phyloP scores from a whole-genome alignment of 2,113 vertebrate species.

The Grammomys dolichurus region DNA sequence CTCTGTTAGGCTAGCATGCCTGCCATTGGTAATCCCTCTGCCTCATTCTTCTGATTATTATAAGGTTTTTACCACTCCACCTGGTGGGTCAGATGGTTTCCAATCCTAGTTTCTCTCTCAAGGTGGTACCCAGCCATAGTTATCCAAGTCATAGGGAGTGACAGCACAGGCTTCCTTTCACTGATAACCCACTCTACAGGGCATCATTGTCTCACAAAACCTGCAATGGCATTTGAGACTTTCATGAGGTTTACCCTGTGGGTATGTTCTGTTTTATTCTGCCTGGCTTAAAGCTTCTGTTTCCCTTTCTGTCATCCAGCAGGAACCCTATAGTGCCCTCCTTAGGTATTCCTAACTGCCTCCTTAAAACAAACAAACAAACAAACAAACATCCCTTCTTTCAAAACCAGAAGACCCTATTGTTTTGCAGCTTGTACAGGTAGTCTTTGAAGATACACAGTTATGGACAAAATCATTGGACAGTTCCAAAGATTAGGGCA shows the following conservation, averaged over 20 bases:
- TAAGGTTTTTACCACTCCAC: not conserved
- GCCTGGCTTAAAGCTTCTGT: not conserved
- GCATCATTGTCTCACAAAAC: not conserved
- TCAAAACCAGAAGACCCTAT: slow-evolving; percentile 4
- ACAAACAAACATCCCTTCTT: not conserved
- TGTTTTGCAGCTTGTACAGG: not conserved
- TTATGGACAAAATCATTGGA: not conserved
- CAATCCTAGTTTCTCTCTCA: not conserved
- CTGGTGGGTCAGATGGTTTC: not conserved
- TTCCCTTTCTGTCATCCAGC: not conserved
- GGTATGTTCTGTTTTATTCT: not conserved
- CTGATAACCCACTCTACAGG: not conserved
- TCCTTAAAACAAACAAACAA: not conserved
- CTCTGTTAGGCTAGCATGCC: not conserved
- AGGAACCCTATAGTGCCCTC: not conserved
- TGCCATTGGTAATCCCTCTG: not conserved
- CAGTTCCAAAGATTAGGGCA: not conserved
- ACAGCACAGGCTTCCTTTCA: not conserved
- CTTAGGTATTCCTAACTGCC: slow-evolving; percentile 9
- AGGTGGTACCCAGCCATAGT: not conserved
- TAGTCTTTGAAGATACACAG: not conserved
- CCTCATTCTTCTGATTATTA: not conserved
- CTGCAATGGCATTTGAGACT: not conserved
- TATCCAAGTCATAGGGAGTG: not conserved
- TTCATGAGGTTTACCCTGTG: not conserved